These are phyloP conservation scores for Meloidogyne chitwoodi DNA, from an alignment of 1,140 invertebrate species.

Conservation along the genomic window DNA sequence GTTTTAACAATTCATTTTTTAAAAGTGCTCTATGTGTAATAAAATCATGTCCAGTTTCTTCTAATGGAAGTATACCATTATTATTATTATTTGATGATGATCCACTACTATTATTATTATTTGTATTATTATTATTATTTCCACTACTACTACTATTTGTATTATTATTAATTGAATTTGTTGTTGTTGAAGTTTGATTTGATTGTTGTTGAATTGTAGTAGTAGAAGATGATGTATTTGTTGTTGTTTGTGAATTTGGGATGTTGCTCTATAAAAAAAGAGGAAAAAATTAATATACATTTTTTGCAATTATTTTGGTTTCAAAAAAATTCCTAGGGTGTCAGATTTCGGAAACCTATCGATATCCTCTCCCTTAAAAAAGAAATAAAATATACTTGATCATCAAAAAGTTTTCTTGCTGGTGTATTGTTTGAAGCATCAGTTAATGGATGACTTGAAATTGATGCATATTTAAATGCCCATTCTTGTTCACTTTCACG, in stretches of 20 bases:
- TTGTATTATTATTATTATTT: neutral
- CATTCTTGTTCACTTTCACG: slow-evolving; percentile 39
- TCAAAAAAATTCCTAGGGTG: no score
- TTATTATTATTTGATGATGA: no score
- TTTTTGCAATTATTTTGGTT: no score
- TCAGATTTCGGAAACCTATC: no score
- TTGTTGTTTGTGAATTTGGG: neutral
- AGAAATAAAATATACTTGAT: slow-evolving; percentile 4
- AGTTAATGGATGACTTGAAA: slow-evolving; percentile 40
- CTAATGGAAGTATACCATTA: slow-evolving; percentile 16
- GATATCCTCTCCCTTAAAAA: no score
- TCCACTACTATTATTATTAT: neutral
- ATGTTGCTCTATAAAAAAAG: neutral
- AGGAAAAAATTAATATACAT: neutral
- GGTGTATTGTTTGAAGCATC: slow-evolving; percentile 31
- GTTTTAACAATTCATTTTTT: slow-evolving; percentile 54
- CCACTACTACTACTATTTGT: neutral
- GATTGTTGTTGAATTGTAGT: slow-evolving; percentile 2
- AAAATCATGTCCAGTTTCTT: slow-evolving; percentile 49
- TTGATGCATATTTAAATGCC: slow-evolving; percentile 44
- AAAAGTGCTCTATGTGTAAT: slow-evolving; percentile 52
- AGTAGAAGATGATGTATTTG: neutral
- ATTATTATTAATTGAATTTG: neutral
- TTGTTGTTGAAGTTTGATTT: neutral
- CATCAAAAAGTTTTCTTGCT: slow-evolving; percentile 21